Evolutionary conservation across 2,797 vertebrate genomes (phyloP), one percentile per base, ranked within the genome.

Genomic region (Lepus townsendii): DNA sequence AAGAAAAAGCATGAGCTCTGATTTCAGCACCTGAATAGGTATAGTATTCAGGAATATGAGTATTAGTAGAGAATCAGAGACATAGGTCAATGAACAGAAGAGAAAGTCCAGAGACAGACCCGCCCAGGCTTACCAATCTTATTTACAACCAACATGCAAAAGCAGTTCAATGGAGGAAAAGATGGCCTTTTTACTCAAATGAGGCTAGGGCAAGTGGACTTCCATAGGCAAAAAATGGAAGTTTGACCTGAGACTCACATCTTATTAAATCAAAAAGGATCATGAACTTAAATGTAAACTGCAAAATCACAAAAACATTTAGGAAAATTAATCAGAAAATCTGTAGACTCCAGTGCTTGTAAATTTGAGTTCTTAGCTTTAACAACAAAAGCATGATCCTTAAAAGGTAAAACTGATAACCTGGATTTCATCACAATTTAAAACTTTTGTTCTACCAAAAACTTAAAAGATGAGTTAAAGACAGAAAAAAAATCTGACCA

Each of bases 81-180:
- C 38, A 79, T 0, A 90, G 17, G 77, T 60, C 22, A 90, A 78
- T 7, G 14, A 83, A 90, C 71, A 92, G 8, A 92, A 80, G 1
- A 73, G 42, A 82, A 7, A 85, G 76, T 5, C 47, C 47, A 91
- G 76, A 95, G 90, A 75, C 0, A 93, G 24, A 92, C 0, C 32
- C 22, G 88, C 27, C 66, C 30, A 76, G 72, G 62, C 27, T 80
- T 38, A 35, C 7, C 66, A 57, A 82, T 32, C 50, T 87, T 71
- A 88, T 78, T 95, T 94, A 71, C 90, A 19, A 77, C 62, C 54
- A 80, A 90, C 35, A 62, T n/a, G n/a, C 52, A 95, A 91, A 89
- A 87, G n/a, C 14, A 63, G 82, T 13, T 83, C 38, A 57, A 3
- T 22, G 26, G 68, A 93, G 42, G 14, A 13, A 94, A 65, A 8